Base-by-base conservation (phyloP, 1,140 invertebrate species). In the Drosophila takahashii region DNA sequence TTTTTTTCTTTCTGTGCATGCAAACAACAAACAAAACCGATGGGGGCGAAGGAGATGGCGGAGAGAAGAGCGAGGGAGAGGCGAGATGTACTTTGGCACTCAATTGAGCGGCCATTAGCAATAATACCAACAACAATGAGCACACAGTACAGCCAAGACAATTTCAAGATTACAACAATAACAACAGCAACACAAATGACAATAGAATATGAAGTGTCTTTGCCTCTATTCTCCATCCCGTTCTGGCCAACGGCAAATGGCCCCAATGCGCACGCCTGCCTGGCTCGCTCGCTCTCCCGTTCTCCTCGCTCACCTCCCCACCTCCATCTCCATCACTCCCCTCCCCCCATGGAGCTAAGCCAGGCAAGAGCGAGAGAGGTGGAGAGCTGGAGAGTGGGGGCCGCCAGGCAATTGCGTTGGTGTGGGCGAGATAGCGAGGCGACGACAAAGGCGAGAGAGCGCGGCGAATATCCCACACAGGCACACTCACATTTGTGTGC, bases 61-160 rank as follows among this genome's bases (percentile, higher is more conserved):
- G 54, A n/a, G 54, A 36, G 54, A 36, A 56, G 18, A 50, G 26
- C 15, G 15, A 36, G n/a, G 26, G 13, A 16, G 51, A 39, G 47
- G 45, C 47, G 39, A 56, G 42, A 61, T 87, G 81, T 86, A 83
- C 83, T 86, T 86, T 86, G 84, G 83, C 84, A 86, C 83, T 83
- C 83, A 86, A 86, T 86, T 86, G 83, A 86, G 83, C 83, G 79
- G 70, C 81, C 81, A 86, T 86, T 86, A 86, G 81, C 81, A 87
- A 77, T 66, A 86, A 71, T 72, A 74, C 71, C 81, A 84, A 69
- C 71, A 83, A 62, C 69, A 74, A 51, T 51, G 29, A 51, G 61
- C 44, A 26, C 16, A 50, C 47, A 15, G 47, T 10, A 16, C 47
- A 67, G 78, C 36, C 41, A 86, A 86, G 83, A 86, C 84, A 86